Conservation (phyloP, 2,797 vertebrate species). For the Heterohyrax brucei region DNA sequence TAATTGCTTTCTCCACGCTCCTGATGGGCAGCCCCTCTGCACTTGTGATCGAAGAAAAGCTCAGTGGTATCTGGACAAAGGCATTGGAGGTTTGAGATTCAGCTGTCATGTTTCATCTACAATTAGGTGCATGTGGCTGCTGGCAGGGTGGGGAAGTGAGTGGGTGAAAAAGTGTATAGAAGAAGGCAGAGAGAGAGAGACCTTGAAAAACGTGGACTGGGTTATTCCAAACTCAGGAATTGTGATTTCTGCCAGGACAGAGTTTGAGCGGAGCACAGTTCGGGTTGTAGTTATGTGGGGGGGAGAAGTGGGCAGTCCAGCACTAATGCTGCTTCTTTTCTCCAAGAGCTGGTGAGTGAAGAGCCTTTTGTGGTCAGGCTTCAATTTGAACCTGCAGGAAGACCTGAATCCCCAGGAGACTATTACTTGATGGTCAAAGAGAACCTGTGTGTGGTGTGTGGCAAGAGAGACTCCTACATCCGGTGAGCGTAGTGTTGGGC, state of each 20-base stretch:
- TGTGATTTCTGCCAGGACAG: not conserved
- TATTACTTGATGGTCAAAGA: constrained; percentile 99
- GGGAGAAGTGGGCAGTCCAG: not conserved
- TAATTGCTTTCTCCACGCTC: constrained; percentile 99
- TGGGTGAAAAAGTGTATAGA: not conserved
- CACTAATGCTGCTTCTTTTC: constrained; percentile 30
- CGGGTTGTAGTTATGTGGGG: not conserved
- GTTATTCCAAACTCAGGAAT: not conserved
- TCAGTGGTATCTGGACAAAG: constrained; percentile 99
- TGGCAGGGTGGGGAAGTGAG: constrained; percentile 88
- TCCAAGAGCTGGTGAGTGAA: constrained; percentile 95
- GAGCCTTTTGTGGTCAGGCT: constrained; percentile 97
- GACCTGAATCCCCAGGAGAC: constrained; percentile 97
- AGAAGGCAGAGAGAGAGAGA: constrained; percentile 8
- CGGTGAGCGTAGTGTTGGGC: constrained; percentile 91
- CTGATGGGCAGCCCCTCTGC: constrained; percentile 97
- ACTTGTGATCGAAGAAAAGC: constrained; percentile 99
- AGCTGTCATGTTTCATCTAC: not conserved
- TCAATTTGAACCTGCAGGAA: constrained; percentile 97
- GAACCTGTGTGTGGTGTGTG: constrained; percentile 98
- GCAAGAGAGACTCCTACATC: constrained; percentile 97
- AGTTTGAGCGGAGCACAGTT: not conserved
- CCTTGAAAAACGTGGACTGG: not conserved
- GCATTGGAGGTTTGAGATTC: constrained; percentile 95
- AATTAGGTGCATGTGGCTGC: constrained; percentile 75